Base-by-base conservation (phyloP, 2,113 vertebrate species). In the Forbesichthys agassizii region DNA sequence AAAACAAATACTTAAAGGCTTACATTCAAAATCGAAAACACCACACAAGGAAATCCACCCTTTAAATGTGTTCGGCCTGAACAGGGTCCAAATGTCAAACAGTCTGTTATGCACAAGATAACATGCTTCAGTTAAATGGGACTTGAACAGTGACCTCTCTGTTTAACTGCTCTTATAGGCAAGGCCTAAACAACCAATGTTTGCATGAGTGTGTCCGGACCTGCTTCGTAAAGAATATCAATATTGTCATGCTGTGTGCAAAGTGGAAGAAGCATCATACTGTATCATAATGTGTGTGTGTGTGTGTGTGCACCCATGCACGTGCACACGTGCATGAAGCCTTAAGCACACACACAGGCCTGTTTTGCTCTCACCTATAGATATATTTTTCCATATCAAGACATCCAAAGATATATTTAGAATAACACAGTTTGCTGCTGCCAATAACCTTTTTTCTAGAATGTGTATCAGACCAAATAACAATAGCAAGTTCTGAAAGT, bases 51-150 rank as follows among this genome's bases (percentile, higher is more conserved):
- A 48, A 4, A n/a, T 79, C 70, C 71, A 58, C 52, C 46, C 56
- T 13, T 73, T 76, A 68, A 76, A 79, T 67, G 70, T 73, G 55
- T 70, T 77, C 62, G 52, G 46, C 74, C 52, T 68, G 74, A 71
- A 78, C 63, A 74, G 69, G 74, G 79, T 80, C 78, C 68, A 85
- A 86, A 87, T 83, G 79, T 88, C 81, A 88, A 84, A 79, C 71
- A 76, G 80, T 78, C 77, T 85, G 82, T 78, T 86, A 82, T 82
- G 75, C 77, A 79, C 48, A 48, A 88, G 84, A 87, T 86, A 91
- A 87, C 82, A 83, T 1, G 16, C 68, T 82, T 88, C 66, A 83
- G 77, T 82, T 86, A 77, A 80, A 84, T 70, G 76, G 79, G 69
- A 71, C 74, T 81, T 78, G 78, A 77, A 77, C 55, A 59, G 51